Percentiles rank a stretch among this genome's conserved stretches.
phyloP scores from a whole-genome alignment of 2,888 invertebrate genomes.

The Polydrusus pterygomalis region DNA sequence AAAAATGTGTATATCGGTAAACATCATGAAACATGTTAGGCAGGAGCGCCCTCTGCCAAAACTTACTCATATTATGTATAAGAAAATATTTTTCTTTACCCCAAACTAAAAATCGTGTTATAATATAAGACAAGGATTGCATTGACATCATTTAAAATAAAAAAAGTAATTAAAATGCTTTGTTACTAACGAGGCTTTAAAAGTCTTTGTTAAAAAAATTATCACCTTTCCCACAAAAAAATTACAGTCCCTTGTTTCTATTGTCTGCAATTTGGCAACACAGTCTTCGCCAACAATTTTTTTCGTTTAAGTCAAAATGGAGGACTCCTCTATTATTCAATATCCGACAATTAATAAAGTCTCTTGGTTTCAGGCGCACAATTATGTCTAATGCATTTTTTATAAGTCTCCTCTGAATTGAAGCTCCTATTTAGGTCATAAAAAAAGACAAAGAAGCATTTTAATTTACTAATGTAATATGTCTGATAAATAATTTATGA shows the following conservation, averaged over 20 bases:
- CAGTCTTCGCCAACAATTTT: slow-evolving; percentile 15
- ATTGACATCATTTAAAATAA: too few species aligned
- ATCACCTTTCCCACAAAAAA: too few species aligned
- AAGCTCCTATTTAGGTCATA: slow-evolving; percentile 39
- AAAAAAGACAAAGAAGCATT: slow-evolving; percentile 46
- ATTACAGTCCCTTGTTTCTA: too few species aligned
- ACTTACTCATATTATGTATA: too few species aligned
- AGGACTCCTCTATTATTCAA: slow-evolving; percentile 47
- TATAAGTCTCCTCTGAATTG: slow-evolving; percentile 44
- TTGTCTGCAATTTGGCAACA: not conserved
- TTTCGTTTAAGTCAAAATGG: slow-evolving; percentile 7
- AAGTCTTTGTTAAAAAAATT: not conserved
- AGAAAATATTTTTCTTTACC: too few species aligned
- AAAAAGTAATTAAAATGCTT: too few species aligned
- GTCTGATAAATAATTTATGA: slow-evolving; percentile 45
- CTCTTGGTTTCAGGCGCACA: slow-evolving; percentile 60
- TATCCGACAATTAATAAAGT: slow-evolving; percentile 61
- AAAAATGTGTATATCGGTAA: too few species aligned
- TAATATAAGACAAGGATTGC: too few species aligned
- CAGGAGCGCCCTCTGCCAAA: too few species aligned
- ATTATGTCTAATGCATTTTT: slow-evolving; percentile 59
- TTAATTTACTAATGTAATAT: slow-evolving; percentile 53
- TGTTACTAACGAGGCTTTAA: too few species aligned
- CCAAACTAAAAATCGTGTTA: too few species aligned
- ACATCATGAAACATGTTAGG: too few species aligned